Base-by-base conservation (phyloP, 2,113 vertebrate genomes). In the Pyxicephalus adspersus region DNA sequence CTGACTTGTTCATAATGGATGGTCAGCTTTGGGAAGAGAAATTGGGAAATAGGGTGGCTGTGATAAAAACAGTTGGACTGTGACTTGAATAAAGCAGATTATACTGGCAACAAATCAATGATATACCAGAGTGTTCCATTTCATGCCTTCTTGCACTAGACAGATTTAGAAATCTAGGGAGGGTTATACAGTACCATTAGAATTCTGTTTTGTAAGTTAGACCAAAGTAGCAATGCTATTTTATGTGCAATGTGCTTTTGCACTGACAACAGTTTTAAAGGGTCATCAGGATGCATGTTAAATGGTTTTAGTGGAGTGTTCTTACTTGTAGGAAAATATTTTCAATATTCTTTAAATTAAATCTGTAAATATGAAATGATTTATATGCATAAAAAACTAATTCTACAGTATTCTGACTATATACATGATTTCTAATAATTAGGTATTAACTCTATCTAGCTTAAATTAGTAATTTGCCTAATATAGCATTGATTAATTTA, bases 81-180 rank as follows among this genome's bases (percentile, higher is more conserved):
- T 89, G 87, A 88, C 88, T 90, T 83, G 85, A 89, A 90, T 90
- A 89, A 88, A 91, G 83, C 20, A 86, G 81, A 89, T 88, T 87
- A 89, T 0, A 0, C 75, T 86, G 84, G 85, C 85, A 87, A 89
- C 81, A 87, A 90, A 90, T 89, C 90, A 88, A 89, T 89, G 85
- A 86, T 77, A 84, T 84, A 86, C 51, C 3, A 0, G 60, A 26
- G 52, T 4, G 0, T 87, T 89, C 87, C 52, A 89, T 89, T 89
- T 89, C 86, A 87, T 86, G 77, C 83, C 31, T 89, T 87, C 84
- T 89, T 85, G 79, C 83, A 87, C 66, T 5, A 87, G 83, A 84
- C 84, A 86, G 86, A 89, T 70, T 64, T 76, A 85, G 83, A 87
- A 87, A 87, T 79, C 85, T 66, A 73, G 54, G 81, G 84, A 85